These are phyloP conservation scores for Melanargia galathea DNA, from an alignment of 2,888 invertebrate species.

Conservation along the genomic window DNA sequence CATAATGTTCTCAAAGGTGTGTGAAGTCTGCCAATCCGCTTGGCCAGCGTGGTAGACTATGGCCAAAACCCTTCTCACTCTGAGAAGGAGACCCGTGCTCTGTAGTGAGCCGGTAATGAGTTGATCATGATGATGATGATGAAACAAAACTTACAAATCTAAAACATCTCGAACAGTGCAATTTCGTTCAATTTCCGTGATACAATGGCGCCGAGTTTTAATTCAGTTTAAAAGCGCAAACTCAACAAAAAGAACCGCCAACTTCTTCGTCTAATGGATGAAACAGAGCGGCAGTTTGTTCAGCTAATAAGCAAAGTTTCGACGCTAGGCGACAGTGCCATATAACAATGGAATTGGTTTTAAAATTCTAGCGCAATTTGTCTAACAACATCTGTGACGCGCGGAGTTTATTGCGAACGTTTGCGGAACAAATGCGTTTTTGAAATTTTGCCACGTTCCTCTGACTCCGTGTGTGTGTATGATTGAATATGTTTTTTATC, in stretches of 20 bases:
- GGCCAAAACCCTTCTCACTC: too few species aligned
- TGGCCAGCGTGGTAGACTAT: too few species aligned
- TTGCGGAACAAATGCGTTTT: slow-evolving; percentile 24
- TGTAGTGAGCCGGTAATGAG: too few species aligned
- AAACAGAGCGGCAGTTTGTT: slow-evolving; percentile 22
- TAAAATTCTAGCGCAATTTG: slow-evolving; percentile 35
- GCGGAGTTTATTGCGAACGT: slow-evolving; percentile 18
- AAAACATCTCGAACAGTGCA: not conserved
- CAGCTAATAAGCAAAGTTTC: slow-evolving; percentile 52
- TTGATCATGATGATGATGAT: too few species aligned
- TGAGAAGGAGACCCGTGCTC: too few species aligned
- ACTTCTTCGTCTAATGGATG: slow-evolving; percentile 22
- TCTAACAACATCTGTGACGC: slow-evolving; percentile 39
- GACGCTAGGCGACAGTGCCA: slow-evolving; percentile 38
- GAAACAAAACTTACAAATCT: too few species aligned
- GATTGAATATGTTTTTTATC: slow-evolving; percentile 22
- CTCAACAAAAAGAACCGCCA: slow-evolving; percentile 10
- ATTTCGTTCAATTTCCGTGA: not conserved
- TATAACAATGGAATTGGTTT: slow-evolving; percentile 31
- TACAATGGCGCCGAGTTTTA: slow-evolving; percentile 2
- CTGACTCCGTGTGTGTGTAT: slow-evolving; percentile 9
- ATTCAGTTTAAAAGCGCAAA: slow-evolving; percentile 14
- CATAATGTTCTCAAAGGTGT: too few species aligned
- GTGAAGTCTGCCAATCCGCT: too few species aligned
- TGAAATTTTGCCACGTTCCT: slow-evolving; percentile 23